Evolutionary conservation across 2,888 invertebrate species (phyloP), one percentile per base, ranked within the genome.

Genomic region (Volucella bombylans): DNA sequence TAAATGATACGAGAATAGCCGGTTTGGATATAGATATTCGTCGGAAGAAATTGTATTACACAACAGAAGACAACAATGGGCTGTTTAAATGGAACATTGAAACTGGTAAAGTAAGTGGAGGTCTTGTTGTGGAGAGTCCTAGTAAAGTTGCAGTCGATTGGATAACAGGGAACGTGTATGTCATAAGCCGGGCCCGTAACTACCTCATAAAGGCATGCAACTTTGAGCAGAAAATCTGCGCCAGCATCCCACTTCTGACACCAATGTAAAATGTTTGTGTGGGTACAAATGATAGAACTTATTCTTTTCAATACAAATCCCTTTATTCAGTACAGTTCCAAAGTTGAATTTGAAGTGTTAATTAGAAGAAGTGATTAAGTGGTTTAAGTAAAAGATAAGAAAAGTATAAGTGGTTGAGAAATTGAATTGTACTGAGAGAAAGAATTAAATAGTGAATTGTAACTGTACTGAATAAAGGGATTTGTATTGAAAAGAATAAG

Each of bases 161-260:
- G 96, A 90, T 94, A 31, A 94, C 95, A 0, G 93, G 94, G 11
- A 96, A 95, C 88, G 92, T 96, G 0, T 96, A 96, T 90, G 94
- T 94, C 87, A 93, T 94, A 74, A 94, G 94, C 87, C 92, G 91
- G 11, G 89, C 89, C 0, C 87, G 89, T 0, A 83, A 85, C 0
- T 91, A 91, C 41, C 90, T 91, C 59, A 90, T 94, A 0, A 89
- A 92, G 38, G 94, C 93, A 0, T 95, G 95, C 87, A 93, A 93
- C 81, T 92, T 95, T 65, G 61, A 45, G 8, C 89, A 89, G 2
- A 92, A 90, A 81, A 92, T 92, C 87, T 95, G 95, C 83, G 94
- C 94, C 0, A 89, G 87, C 10, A 88, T 96, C 11, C n/a, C n/a
- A n/a, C 91, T 94, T 54, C 89, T 94, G 0, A 93, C 93, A 11